These are phyloP conservation scores for Vombatus ursinus DNA, from an alignment of 2,113 vertebrate genomes.

Conservation along the genomic window DNA sequence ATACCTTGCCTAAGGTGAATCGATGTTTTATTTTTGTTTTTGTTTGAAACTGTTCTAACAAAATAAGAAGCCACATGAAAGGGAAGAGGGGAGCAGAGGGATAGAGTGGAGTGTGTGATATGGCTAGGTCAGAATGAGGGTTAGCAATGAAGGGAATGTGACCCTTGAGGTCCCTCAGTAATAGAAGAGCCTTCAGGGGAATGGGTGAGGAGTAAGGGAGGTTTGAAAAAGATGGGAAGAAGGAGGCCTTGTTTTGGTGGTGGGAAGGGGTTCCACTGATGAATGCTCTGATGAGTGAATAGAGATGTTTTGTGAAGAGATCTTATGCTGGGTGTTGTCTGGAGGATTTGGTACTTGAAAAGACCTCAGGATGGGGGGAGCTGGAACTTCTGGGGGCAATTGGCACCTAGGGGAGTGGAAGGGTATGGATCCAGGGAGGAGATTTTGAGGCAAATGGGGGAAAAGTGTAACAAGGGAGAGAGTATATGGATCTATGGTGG, in stretches of 20 bases:
- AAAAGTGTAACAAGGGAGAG: not conserved
- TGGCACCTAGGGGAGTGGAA: not conserved
- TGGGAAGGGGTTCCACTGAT: not conserved
- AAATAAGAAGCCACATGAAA: not conserved
- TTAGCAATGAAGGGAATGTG: not conserved
- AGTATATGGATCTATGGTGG: no score
- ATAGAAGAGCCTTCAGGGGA: not conserved
- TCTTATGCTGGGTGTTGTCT: no score
- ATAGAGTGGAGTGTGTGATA: not conserved
- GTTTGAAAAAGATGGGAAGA: not conserved
- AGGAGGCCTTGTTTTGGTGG: not conserved
- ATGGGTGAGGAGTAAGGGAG: not conserved
- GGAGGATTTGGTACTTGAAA: no score
- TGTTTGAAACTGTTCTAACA: not conserved
- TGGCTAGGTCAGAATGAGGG: not conserved
- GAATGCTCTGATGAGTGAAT: no score
- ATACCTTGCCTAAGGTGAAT: not conserved
- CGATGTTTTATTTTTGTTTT: not conserved
- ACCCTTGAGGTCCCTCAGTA: not conserved
- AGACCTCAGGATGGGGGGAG: no score
- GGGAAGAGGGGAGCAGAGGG: not conserved
- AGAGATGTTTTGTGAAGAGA: no score
- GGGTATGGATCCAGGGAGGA: not conserved
- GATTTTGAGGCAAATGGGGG: not conserved
- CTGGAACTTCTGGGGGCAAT: not conserved